These are phyloP conservation scores for Tenthredo notha DNA, from an alignment of 2,888 invertebrate genomes.

Conservation along the genomic window DNA sequence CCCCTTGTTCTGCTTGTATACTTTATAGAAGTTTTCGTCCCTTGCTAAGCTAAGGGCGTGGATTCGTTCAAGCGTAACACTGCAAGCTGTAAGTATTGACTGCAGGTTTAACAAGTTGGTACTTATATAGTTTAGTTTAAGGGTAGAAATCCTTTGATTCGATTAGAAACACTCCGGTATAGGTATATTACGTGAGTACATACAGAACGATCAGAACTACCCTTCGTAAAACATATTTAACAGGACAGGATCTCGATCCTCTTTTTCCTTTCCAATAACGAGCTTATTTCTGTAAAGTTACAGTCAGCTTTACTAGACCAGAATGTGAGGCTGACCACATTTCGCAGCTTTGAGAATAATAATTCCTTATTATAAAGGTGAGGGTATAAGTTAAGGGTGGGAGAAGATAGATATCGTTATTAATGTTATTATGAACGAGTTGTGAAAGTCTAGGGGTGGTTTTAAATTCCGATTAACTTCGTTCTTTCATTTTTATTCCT, in stretches of 20 bases:
- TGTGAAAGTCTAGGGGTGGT: background rate
- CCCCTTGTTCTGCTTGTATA: background rate
- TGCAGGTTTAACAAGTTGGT: background rate
- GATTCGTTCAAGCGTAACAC: background rate
- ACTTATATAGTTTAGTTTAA: background rate
- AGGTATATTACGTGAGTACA: background rate
- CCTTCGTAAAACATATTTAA: slow-evolving; percentile 18
- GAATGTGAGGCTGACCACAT: slow-evolving; percentile 6
- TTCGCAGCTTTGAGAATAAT: background rate
- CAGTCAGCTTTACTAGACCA: background rate
- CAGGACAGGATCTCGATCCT: background rate
- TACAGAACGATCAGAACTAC: background rate
- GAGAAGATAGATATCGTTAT: background rate
- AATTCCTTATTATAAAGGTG: background rate
- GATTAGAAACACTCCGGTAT: background rate
- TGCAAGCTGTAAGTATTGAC: background rate
- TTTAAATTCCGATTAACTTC: background rate
- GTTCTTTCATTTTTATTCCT: background rate
- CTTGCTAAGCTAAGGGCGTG: background rate
- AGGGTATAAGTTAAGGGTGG: background rate
- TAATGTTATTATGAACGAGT: background rate
- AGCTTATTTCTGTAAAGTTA: slow-evolving; percentile 11
- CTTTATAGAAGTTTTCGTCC: background rate
- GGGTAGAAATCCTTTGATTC: slow-evolving; percentile 29
- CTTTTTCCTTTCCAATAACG: background rate